Evolutionary conservation across 2,797 vertebrate genomes (phyloP).

Genomic region (Phyllotis vaccarum): DNA sequence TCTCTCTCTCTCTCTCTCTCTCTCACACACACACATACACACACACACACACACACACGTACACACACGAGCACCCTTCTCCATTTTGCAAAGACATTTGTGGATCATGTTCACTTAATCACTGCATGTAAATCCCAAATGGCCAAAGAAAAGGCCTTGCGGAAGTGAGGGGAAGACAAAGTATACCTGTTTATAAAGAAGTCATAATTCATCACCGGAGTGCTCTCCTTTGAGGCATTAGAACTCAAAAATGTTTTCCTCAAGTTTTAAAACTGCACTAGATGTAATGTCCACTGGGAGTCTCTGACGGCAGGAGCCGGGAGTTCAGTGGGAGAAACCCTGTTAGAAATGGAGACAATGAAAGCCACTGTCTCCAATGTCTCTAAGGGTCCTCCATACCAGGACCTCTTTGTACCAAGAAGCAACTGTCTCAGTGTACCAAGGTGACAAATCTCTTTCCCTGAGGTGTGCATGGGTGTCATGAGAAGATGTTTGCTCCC

Average conservation of each 20-base stretch:
- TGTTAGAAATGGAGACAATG: no score
- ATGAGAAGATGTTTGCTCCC: background rate
- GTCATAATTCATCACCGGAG: background rate
- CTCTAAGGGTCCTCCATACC: background rate
- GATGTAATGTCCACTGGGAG: rapidly evolving
- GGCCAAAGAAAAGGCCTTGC: background rate
- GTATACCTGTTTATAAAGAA: background rate
- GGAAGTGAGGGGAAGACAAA: background rate
- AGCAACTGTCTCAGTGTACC: background rate
- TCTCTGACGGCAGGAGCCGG: background rate
- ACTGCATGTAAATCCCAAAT: background rate
- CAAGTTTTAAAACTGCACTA: background rate
- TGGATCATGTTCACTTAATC: no score
- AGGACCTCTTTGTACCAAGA: background rate
- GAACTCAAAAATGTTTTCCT: background rate
- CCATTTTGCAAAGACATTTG: background rate
- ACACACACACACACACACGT: no score
- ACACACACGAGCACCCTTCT: background rate
- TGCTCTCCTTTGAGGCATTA: background rate
- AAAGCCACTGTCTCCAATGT: background rate
- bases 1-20: no score
- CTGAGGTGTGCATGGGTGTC: background rate
- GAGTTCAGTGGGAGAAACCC: rapidly evolving
- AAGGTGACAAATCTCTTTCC: background rate
- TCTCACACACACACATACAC: background rate